Base-by-base conservation (phyloP, 2,113 vertebrate genomes). In the Semnornis frantzii region DNA sequence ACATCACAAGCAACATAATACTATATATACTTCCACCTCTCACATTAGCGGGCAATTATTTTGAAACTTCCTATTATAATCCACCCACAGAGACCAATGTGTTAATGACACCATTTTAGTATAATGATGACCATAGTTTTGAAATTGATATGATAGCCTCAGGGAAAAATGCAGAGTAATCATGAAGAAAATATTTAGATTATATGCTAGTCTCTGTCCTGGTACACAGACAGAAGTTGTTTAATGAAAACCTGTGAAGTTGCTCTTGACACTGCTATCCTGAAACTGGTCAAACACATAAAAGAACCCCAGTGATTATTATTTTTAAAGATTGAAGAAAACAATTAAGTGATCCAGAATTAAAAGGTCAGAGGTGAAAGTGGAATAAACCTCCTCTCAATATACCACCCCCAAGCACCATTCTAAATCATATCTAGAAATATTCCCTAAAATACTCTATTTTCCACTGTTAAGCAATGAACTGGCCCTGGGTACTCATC, bases 11-110 rank as follows among this genome's bases (percentile, higher is more conserved):
- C 87, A 94, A 82, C 97, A 94, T 79, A 96, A 91, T 88, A 94
- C 88, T 89, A 94, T 92, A 89, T 77, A 92, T 96, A 97, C 94
- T 97, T 96, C 95, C 93, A 97, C 92, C 96, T 97, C 96, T 96
- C 74, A 92, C 91, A 98, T 97, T 97, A 97, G 87, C 80, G 77
- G 89, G 90, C 95, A 96, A 97, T 98, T 97, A 98, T 96, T 97
- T 97, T 94, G 87, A 95, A 93, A 80, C 75, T 94, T 96, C 77
- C 65, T 95, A 77, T 96, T 97, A 96, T 72, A 96, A 94, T 94
- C 76, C 91, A 85, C 92, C 91, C 82, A 89, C 59, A 94, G 96
- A 97, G 94, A 95, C 66, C 82, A 94, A 69, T 86, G 94, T 94
- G 97, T 96, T 97, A 97, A 97, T 87, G 89, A 75, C 73, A 93